phyloP scores from a whole-genome alignment of 2,888 invertebrate species.

The Prosopocoilus inquinatus region DNA sequence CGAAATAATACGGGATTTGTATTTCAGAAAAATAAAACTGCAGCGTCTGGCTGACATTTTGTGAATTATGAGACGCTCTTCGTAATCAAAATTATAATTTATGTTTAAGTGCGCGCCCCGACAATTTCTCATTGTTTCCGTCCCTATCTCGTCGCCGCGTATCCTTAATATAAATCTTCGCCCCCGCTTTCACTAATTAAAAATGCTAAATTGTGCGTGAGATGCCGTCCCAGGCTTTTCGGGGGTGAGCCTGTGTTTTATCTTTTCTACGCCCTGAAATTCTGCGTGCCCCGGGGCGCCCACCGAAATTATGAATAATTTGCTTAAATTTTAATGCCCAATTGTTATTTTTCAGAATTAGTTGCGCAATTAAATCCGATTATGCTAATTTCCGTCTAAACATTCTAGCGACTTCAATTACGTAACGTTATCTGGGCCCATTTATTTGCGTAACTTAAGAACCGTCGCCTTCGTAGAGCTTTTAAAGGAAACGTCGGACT shows the following conservation, averaged over 20 bases:
- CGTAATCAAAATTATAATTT: conserved; percentile 43
- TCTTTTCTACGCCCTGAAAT: neutral
- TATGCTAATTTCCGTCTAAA: no score
- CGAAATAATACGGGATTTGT: no score
- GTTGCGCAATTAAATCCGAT: neutral
- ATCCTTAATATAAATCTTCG: conserved; percentile 41
- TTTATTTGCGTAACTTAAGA: conserved; percentile 10
- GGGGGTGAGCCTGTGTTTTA: conserved; percentile 7
- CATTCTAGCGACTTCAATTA: neutral
- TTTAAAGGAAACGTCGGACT: no score
- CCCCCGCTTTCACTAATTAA: conserved; percentile 47
- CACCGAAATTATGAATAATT: neutral
- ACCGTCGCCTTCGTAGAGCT: no score
- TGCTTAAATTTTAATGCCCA: neutral
- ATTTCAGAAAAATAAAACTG: neutral
- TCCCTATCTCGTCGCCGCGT: conserved; percentile 8
- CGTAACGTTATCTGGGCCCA: conserved; percentile 2
- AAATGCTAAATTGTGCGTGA: conserved; percentile 51
- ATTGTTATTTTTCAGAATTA: neutral
- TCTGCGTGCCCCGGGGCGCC: no score
- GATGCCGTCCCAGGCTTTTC: conserved; percentile 39
- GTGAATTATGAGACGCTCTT: conserved; percentile 19
- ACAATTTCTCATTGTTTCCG: conserved; percentile 41
- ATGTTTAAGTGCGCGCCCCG: conserved; percentile 36
- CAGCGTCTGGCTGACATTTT: conserved; percentile 17